Percentiles rank a stretch among this genome's conserved stretches.
Conservation (phyloP, 2,888 invertebrate species). For the Cephus sareptanus region DNA sequence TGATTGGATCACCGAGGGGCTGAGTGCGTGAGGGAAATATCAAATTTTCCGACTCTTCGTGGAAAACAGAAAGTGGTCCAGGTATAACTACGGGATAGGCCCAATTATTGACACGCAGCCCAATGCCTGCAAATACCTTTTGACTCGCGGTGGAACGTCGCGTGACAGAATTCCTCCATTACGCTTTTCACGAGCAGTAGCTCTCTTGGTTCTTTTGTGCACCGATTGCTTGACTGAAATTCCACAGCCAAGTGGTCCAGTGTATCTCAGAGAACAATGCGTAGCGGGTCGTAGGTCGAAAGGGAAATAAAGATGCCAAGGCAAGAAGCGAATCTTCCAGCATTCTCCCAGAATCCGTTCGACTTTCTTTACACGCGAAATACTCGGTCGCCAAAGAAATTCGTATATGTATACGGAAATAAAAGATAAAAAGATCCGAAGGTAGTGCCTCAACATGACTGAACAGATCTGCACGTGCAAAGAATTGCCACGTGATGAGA, state of each 20-base stretch:
- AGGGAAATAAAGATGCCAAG: no score
- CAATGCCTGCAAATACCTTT: background rate
- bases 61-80: background rate
- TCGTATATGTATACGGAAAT: no score
- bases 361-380: no score
- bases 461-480: background rate
- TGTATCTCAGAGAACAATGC: no score
- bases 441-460: no score
- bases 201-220: background rate
- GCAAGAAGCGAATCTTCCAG: no score
- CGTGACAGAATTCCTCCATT: background rate
- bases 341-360: no score
- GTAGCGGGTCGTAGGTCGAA: no score
- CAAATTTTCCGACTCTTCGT: constrained; percentile 14
- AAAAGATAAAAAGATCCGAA: no score
- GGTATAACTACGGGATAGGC: background rate
- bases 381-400: no score
- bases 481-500: background rate
- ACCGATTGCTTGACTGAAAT: no score
- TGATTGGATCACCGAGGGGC: constrained; percentile 37
- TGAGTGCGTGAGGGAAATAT: constrained; percentile 39
- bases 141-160: background rate
- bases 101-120: background rate
- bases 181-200: background rate
- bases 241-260: no score